A percentile compares a stretch with the other conserved stretches of the same genome.
Evolutionary conservation across 2,113 vertebrate species (phyloP).

Genomic region (Pristiophorus japonicus): DNA sequence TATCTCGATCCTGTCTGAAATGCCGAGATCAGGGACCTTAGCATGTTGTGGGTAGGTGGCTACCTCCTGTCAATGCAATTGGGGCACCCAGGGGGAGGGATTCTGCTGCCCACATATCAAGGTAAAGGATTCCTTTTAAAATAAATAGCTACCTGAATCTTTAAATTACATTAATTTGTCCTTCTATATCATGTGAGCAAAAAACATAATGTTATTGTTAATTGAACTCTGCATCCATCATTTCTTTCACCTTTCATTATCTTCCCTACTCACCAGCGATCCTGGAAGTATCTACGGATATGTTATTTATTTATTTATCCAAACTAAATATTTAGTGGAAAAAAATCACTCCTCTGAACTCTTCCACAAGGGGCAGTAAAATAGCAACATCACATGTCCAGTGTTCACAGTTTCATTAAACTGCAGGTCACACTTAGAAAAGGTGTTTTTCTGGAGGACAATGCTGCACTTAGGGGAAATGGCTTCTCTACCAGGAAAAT

Average conservation of each 20-base stretch:
- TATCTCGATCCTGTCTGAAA: neutral
- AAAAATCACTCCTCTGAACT: neutral
- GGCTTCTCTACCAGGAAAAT: neutral
- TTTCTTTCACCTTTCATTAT: neutral
- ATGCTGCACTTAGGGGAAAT: neutral
- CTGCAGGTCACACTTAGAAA: neutral
- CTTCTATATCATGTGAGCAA: too few relatives aligned
- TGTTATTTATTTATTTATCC: neutral
- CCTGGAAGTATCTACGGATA: neutral
- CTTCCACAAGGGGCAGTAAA: neutral
- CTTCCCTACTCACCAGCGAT: neutral
- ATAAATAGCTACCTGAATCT: neutral
- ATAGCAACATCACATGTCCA: neutral
- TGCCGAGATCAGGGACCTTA: neutral
- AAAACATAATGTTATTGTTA: neutral
- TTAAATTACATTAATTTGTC: neutral
- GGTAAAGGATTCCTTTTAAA: neutral
- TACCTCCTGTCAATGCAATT: neutral
- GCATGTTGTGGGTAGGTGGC: neutral
- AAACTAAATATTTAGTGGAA: neutral
- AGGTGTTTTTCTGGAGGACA: neutral
- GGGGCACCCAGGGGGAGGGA: neutral
- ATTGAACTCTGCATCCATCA: too few relatives aligned
- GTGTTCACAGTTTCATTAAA: neutral
- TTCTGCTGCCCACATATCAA: neutral